These are phyloP conservation scores for Drosophila sp. DNA, from an alignment of 1,140 invertebrate species.

Conservation along the genomic window DNA sequence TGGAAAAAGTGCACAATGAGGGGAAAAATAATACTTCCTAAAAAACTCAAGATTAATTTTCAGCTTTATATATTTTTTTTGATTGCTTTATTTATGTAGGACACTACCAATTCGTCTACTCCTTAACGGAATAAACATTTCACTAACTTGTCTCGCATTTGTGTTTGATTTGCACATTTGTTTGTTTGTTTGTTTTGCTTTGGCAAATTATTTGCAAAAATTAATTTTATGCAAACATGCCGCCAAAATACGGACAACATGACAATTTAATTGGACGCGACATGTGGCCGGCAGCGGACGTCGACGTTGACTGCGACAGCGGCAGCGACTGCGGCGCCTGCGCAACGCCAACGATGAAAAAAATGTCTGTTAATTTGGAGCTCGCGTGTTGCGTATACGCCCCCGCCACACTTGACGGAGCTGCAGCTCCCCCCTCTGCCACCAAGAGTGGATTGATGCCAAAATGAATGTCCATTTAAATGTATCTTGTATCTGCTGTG, in stretches of 20 bases:
- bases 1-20: too few species aligned
- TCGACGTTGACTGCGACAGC: background rate
- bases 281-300: slow-evolving; percentile 64
- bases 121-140: background rate
- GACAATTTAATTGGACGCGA: slow-evolving; percentile 83
- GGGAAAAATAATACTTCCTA: too few species aligned
- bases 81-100: background rate
- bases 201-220: slow-evolving; percentile 80
- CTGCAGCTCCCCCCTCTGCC: background rate
- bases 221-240: slow-evolving; percentile 84
- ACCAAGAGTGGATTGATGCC: slow-evolving; percentile 1
- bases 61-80: background rate
- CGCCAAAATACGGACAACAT: slow-evolving; percentile 80
- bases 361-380: slow-evolving; percentile 76
- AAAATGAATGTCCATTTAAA: slow-evolving; percentile 71
- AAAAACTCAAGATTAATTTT: too few species aligned
- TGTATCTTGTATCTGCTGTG: slow-evolving; percentile 66
- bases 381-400: slow-evolving; percentile 67
- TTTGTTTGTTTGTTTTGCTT: slow-evolving; percentile 28
- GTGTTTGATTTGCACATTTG: slow-evolving; percentile 19
- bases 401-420: slow-evolving; percentile 35
- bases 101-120: background rate
- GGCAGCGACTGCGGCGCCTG: slow-evolving; percentile 54
- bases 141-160: slow-evolving; percentile 33
- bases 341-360: slow-evolving; percentile 48